Base-by-base conservation (phyloP, 2,113 vertebrate species). In the Eidolon helvum region DNA sequence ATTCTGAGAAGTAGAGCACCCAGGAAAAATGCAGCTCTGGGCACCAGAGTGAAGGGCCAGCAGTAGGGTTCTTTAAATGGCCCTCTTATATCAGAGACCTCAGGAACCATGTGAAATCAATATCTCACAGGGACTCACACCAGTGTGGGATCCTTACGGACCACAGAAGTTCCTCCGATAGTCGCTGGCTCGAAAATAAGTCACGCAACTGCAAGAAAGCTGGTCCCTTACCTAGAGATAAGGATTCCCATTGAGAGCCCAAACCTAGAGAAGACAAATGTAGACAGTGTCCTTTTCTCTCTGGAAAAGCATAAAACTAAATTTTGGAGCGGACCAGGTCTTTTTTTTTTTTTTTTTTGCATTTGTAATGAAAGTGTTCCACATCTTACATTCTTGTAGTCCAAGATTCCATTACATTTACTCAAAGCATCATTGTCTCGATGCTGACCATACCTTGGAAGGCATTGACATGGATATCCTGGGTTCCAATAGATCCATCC, bases 311-410 rank as follows among this genome's bases (percentile, higher is more conserved):
- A 26, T 12, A 19, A 80, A 40, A n/a, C 63, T 72, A 84, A 35
- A n/a, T 28, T 48, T 87, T 59, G 83, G 35, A 79, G 10, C 43
- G 79, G 43, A 38, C 24, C 57, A 59, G 26, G 1, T 4, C 3
- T 48, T 11, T 48, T 48, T 2, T 48, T 50, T 7, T 4, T 4
- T 14, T 38, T 57, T 40, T 71, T 87, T 72, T 45, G 33, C 35
- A 68, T 71, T 53, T 4, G 33, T 75, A 45, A 96, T 35, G 30
- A 90, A 35, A 0, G 2, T 57, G 40, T 69, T 45, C 79, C 59
- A 80, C 69, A 57, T 57, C 98, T 97, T 95, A 98, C 98, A 24
- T 84, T 97, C n/a, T 89, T 84, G 94, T 96, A 98, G 94, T 98
- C 94, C 95, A 97, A 30, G 93, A 97, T 10, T 87, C 96, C 95